These are phyloP conservation scores for Xiphorhynchus elegans DNA, from an alignment of 2,113 vertebrate genomes.

Conservation along the genomic window DNA sequence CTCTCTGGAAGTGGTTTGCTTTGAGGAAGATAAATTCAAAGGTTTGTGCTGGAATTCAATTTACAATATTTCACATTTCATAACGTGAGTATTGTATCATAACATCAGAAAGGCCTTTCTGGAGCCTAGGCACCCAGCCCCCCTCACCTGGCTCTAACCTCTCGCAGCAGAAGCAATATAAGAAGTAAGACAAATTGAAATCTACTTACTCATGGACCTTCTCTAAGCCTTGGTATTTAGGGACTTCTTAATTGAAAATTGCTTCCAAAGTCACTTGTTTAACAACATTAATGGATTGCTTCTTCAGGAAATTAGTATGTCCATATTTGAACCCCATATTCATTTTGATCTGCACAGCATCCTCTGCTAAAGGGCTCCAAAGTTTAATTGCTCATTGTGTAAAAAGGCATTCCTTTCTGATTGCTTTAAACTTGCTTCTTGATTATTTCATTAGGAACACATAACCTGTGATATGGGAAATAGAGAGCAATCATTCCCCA, in stretches of 20 bases:
- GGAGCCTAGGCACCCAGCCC: neutral
- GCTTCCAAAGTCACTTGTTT: neutral
- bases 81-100: neutral
- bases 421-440: neutral
- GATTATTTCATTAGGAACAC: neutral
- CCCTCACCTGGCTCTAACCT: neutral
- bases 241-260: neutral
- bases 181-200: neutral
- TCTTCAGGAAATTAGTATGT: neutral
- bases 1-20: neutral
- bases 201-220: neutral
- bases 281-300: neutral
- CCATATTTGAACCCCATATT: neutral
- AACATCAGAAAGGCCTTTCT: neutral
- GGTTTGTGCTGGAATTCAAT: neutral
- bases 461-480: neutral
- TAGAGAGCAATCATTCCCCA: neutral
- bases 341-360: neutral
- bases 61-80: neutral
- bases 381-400: neutral
- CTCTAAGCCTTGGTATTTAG: neutral
- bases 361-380: neutral
- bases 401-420: neutral
- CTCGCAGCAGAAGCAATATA: neutral
- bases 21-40: neutral